Evolutionary conservation across 2,888 invertebrate genomes (phyloP).

Genomic region (Drosophila kuntzei): DNA sequence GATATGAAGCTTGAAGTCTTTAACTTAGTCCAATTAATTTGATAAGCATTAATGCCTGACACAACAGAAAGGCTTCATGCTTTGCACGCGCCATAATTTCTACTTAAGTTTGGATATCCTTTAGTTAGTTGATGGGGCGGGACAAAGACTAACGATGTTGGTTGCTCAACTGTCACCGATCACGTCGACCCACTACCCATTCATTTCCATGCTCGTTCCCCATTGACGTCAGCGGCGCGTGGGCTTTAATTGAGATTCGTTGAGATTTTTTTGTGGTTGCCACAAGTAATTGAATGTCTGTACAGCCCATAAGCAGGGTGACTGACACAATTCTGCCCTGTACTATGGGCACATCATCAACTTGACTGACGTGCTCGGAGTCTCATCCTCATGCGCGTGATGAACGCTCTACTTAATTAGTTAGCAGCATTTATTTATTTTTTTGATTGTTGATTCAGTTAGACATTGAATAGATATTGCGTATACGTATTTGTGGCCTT

Average conservation of each 20-base stretch:
- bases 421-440: not conserved
- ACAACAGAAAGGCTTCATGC: slow-evolving; percentile 18
- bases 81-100: slow-evolving; percentile 45
- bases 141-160: not conserved
- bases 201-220: not conserved
- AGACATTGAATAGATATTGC: slow-evolving; percentile 20
- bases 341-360: slow-evolving; percentile 14
- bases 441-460: slow-evolving; percentile 10
- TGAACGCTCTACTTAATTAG: slow-evolving; percentile 21
- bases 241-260: slow-evolving; percentile 54
- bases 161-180: slow-evolving; percentile 36
- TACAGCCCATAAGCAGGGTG: slow-evolving; percentile 39
- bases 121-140: not conserved
- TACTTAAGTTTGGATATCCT: slow-evolving; percentile 8
- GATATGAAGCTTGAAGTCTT: slow-evolving; percentile 9
- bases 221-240: slow-evolving; percentile 69
- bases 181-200: slow-evolving; percentile 46
- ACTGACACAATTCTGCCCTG: slow-evolving; percentile 53
- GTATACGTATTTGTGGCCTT: slow-evolving; percentile 37
- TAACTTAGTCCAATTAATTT: slow-evolving; percentile 50
- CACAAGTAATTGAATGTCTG: slow-evolving; percentile 38
- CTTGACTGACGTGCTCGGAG: not conserved
- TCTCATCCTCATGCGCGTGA: slow-evolving; percentile 5
- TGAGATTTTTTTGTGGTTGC: slow-evolving; percentile 40
- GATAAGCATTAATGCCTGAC: slow-evolving; percentile 52